Conservation (phyloP, 2,113 vertebrate species). For the Planiliza haematocheilus region DNA sequence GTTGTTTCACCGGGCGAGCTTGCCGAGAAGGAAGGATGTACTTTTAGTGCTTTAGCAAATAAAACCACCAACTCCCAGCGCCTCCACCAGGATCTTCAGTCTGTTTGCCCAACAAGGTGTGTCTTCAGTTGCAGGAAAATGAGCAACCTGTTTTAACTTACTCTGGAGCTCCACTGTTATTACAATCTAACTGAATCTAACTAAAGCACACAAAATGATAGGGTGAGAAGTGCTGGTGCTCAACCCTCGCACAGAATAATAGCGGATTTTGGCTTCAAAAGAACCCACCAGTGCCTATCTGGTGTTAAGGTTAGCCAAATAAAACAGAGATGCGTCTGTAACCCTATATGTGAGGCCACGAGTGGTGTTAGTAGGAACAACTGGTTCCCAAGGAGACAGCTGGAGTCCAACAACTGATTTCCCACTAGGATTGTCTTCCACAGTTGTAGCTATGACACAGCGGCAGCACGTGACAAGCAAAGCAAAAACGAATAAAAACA, state of each 20-base stretch:
- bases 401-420: conserved; percentile 45
- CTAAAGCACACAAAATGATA: not conserved
- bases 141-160: conserved; percentile 17
- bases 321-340: not conserved
- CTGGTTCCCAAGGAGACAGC: conserved; percentile 46
- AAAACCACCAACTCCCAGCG: conserved; percentile 38
- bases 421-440: conserved; percentile 7
- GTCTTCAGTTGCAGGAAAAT: conserved; percentile 22
- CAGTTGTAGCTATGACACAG: not conserved
- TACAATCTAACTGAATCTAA: not conserved
- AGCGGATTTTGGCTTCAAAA: conserved; percentile 1
- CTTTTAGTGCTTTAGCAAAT: conserved; percentile 50
- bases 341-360: not conserved
- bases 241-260: not conserved
- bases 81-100: conserved; percentile 68
- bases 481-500: not conserved
- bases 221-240: not conserved
- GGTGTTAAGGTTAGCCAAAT: conserved; percentile 3
- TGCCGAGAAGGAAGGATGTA: not conserved
- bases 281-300: no score
- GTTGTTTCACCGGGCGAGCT: not conserved
- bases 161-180: not conserved
- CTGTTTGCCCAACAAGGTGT: conserved; percentile 77
- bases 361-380: conserved; percentile 26
- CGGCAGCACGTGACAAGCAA: not conserved